Evolutionary conservation across 2,797 vertebrate genomes (phyloP), one percentile per base, ranked within the genome.

Genomic region (Glossophaga mutica): DNA sequence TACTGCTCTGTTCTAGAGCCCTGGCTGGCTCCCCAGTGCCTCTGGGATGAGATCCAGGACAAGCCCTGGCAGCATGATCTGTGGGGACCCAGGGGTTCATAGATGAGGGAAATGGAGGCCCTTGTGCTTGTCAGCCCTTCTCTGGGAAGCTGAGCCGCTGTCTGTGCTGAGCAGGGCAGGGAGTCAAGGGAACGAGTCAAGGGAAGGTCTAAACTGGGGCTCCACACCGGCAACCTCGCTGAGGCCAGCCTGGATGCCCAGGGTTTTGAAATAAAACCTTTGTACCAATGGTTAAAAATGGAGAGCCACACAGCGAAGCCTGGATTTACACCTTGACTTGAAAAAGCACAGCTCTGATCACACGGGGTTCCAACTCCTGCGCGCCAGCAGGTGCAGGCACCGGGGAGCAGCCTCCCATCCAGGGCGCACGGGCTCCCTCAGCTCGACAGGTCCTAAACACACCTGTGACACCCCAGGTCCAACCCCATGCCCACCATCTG

Each of bases 401-500:
- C 42, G 26, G 32, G 34, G 34, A 52, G 29, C 55, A 65, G 57
- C 32, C 46, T 55, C 59, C 26, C 6, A 5, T 32, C 12, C 19
- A 7, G 29, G 39, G 42, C 5, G 22, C 26, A 32, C 9, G 2
- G 55, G 39, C 10, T 10, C 39, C 73, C 50, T 42, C 2, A 0
- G 29, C 37, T 8, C 9, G 1, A n/a, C 5, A 21, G 42, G 32
- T 18, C 22, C 52, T 11, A 39, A 48, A 57, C 46, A 73, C 62
- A 29, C 22, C 9, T 8, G 19, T 5, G 42, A 22, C 0, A 0
- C 29, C 52, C 46, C 57, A 9, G 9, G 26, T 21, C 46, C 44
- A 6, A 1, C 18, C 12, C 21, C 19, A n/a, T 0, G 3, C 7
- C 59, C n/a, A 4, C 19, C 12, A 1, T 46, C 74, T 42, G 21